Percentiles rank a stretch among this genome's conserved stretches.
phyloP scores from a whole-genome alignment of 2,113 vertebrate species.

The Sebastes schlegelii region DNA sequence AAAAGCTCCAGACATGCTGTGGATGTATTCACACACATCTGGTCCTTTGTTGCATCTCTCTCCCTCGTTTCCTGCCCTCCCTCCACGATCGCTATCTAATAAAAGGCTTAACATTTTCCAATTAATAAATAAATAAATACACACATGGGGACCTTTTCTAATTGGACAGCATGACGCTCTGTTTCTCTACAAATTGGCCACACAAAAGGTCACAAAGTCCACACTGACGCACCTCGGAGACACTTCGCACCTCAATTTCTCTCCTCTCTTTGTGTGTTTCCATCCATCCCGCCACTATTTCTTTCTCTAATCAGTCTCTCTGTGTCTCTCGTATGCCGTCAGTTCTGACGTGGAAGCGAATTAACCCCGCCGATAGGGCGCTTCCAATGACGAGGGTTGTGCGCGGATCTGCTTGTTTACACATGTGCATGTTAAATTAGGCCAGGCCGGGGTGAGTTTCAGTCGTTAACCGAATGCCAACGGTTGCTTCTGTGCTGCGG shows the following conservation, averaged over 20 bases:
- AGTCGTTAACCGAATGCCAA: conserved; percentile 51
- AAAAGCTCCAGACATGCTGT: background rate
- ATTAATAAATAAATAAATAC: background rate
- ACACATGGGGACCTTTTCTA: background rate
- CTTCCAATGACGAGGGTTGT: background rate
- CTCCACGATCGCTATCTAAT: background rate
- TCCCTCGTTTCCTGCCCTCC: background rate
- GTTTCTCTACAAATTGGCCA: background rate
- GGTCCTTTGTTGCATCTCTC: background rate
- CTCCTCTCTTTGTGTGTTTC: background rate
- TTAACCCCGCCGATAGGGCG: background rate
- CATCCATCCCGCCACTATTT: conserved; percentile 8
- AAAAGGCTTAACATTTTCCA: background rate
- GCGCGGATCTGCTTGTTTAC: background rate
- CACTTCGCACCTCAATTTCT: background rate
- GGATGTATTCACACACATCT: background rate
- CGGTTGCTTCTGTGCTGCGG: conserved; percentile 33
- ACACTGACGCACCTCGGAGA: background rate
- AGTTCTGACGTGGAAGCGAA: background rate
- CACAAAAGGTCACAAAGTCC: background rate
- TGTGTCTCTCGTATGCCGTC: background rate
- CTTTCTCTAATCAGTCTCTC: background rate
- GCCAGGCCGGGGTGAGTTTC: conserved; percentile 32
- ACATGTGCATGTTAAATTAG: conserved; percentile 43
- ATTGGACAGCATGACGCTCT: background rate